phyloP scores from a whole-genome alignment of 2,888 invertebrate species.

The Thyatira batis region DNA sequence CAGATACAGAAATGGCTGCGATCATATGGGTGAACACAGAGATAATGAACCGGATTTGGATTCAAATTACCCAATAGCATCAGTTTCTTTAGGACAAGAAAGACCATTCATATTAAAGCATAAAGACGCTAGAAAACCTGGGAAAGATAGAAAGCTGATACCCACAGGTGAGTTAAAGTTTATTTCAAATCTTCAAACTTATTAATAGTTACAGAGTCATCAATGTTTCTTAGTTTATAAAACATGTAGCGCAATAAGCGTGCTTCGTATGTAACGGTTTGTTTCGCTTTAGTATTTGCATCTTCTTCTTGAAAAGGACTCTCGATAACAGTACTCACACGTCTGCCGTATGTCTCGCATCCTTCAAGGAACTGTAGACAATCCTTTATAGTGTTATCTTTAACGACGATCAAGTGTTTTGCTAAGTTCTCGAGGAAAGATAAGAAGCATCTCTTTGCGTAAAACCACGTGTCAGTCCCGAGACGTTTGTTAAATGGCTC shows the following conservation, averaged over 20 bases:
- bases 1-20: constrained; percentile 86
- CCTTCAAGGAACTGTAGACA: constrained; percentile 94
- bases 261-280: constrained; percentile 96
- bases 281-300: constrained; percentile 88
- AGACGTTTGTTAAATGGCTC: constrained; percentile 96
- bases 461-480: constrained; percentile 99
- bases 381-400: constrained; percentile 93
- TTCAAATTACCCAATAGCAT: constrained; percentile 84
- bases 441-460: constrained; percentile 97
- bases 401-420: constrained; percentile 93
- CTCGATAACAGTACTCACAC: constrained; percentile 91
- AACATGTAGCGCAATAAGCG: constrained; percentile 91
- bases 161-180: constrained; percentile 64
- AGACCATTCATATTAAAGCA: constrained; percentile 86
- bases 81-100: constrained; percentile 85
- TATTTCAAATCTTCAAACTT: constrained; percentile 80
- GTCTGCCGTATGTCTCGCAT: constrained; percentile 93
- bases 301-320: constrained; percentile 89
- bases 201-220: constrained; percentile 78
- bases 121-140: constrained; percentile 76
- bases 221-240: constrained; percentile 84
- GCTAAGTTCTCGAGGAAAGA: constrained; percentile 95
- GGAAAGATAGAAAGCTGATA: constrained; percentile 65
- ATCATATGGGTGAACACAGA: constrained; percentile 87
- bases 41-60: constrained; percentile 87